phyloP scores from a whole-genome alignment of 2,888 invertebrate species.

The Amphipyra berbera region DNA sequence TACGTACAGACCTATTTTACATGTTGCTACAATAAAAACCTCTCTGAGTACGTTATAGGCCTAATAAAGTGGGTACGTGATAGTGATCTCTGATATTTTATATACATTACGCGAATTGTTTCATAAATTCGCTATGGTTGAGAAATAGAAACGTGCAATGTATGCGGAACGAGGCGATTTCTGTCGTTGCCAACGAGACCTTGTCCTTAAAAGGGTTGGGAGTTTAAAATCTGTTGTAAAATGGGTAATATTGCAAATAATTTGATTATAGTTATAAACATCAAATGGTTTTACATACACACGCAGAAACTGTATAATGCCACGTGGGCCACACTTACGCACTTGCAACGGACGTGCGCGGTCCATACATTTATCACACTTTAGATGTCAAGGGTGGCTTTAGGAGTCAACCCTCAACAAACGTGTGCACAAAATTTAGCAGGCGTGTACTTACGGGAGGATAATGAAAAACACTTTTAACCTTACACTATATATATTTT shows the following conservation, averaged over 20 bases:
- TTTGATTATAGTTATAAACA: no score
- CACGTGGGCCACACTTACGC: no score
- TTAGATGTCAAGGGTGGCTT: no score
- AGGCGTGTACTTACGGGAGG: no score
- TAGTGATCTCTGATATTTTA: constrained; percentile 59
- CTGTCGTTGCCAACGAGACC: constrained; percentile 27
- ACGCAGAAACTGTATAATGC: no score
- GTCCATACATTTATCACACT: no score
- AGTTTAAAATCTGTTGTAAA: background rate
- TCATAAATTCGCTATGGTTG: constrained; percentile 55
- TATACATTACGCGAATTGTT: constrained; percentile 59
- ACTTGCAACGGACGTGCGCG: no score
- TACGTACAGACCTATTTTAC: constrained; percentile 43
- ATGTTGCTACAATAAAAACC: constrained; percentile 56
- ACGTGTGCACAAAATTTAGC: no score
- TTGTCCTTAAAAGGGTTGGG: constrained; percentile 22
- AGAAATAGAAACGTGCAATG: constrained; percentile 54
- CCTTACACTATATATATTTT: no score
- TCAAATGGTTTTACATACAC: no score
- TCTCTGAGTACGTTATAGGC: constrained; percentile 46
- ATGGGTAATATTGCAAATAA: background rate
- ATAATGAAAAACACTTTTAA: no score
- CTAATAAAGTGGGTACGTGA: constrained; percentile 56
- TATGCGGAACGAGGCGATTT: constrained; percentile 35
- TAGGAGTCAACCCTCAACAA: no score